A percentile compares a stretch with the other conserved stretches of the same genome.
Evolutionary conservation across 2,797 vertebrate species (phyloP).

Genomic region (Sebastes trivittatus): DNA sequence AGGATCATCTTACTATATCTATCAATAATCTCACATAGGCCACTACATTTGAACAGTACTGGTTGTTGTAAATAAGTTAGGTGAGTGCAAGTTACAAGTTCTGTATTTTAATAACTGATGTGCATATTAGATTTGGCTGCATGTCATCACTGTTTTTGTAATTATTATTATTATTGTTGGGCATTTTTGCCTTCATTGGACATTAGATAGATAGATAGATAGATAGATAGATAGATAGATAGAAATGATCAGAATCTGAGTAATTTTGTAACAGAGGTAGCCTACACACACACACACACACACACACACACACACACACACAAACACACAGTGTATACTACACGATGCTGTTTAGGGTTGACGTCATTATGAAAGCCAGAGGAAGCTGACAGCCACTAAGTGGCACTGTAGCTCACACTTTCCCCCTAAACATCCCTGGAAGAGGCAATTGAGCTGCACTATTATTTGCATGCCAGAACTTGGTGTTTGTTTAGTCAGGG

Average conservation of each 20-base stretch:
- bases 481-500: conserved; percentile 79
- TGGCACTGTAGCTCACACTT: conserved; percentile 61
- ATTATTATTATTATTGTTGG: not conserved
- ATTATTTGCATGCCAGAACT: conserved; percentile 73
- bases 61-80: not conserved
- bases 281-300: not conserved
- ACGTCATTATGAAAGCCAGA: conserved; percentile 67
- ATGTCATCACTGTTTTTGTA: not conserved
- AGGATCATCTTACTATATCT: too few species aligned
- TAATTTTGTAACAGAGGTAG: conserved; percentile 21
- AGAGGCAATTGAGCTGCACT: conserved; percentile 36
- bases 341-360: conserved; percentile 35
- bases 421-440: conserved; percentile 4
- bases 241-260: conserved; percentile 12
- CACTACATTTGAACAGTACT: not conserved
- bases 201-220: not conserved
- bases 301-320: not conserved
- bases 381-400: conserved; percentile 54
- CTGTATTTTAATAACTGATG: not conserved
- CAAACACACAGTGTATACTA: not conserved
- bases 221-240: not conserved
- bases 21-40: not conserved
- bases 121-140: not conserved
- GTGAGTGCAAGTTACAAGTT: not conserved
- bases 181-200: not conserved